A percentile compares a stretch with the other conserved stretches of the same genome.
phyloP scores from a whole-genome alignment of 2,888 invertebrate genomes.

The Girardia tigrina region DNA sequence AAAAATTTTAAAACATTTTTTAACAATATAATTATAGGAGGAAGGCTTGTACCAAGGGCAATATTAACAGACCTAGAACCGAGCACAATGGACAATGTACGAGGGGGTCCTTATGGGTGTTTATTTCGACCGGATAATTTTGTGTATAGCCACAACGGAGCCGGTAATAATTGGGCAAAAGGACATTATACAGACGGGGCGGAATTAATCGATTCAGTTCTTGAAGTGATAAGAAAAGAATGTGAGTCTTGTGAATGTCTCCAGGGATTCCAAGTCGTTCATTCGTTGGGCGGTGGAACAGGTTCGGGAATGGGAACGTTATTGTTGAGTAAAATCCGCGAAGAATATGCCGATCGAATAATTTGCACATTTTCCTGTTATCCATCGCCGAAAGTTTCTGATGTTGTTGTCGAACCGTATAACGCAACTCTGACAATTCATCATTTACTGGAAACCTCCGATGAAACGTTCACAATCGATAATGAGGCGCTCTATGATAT shows the following conservation, averaged over 20 bases:
- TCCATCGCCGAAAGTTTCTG: constrained; percentile 61
- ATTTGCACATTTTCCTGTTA: constrained; percentile 93
- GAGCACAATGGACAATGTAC: constrained; percentile 1
- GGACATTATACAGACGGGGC: constrained; percentile 26
- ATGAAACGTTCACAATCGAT: background rate
- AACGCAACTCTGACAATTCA: background rate
- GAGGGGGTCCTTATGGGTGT: background rate
- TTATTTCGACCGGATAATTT: constrained; percentile 24
- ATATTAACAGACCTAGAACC: constrained; percentile 31
- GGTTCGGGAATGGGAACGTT: constrained; percentile 26
- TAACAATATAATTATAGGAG: too few relatives aligned
- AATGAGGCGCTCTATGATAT: background rate
- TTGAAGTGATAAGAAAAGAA: constrained; percentile 61
- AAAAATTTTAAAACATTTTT: too few relatives aligned
- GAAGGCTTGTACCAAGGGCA: constrained; percentile 26
- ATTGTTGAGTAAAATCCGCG: constrained; percentile 8
- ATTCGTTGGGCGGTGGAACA: constrained; percentile 56
- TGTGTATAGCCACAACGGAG: background rate
- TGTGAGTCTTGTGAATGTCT: constrained; percentile 74
- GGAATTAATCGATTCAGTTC: constrained; percentile 53
- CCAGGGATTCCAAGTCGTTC: constrained; percentile 53
- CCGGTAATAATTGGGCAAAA: background rate
- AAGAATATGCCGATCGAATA: constrained; percentile 53
- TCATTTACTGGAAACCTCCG: background rate
- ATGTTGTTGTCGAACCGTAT: constrained; percentile 11